Conservation (phyloP, 2,888 invertebrate genomes). For the Lepidocyrtinus sp. region DNA sequence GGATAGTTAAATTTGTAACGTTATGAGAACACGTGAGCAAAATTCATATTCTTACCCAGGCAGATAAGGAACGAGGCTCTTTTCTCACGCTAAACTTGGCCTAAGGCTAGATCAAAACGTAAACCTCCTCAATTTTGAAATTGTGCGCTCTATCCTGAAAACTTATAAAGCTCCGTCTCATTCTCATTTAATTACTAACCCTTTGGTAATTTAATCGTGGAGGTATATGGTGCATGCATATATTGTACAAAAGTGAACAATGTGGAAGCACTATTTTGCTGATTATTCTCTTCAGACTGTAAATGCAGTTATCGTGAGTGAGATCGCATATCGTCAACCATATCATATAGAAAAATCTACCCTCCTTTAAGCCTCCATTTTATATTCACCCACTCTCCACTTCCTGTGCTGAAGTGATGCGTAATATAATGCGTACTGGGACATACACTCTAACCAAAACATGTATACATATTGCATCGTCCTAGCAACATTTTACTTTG, state of each 20-base stretch:
- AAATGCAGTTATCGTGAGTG: not conserved
- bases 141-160: too few relatives aligned
- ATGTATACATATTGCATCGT: too few relatives aligned
- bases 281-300: not conserved
- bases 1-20: too few relatives aligned
- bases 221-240: too few relatives aligned
- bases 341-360: not conserved
- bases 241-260: too few relatives aligned
- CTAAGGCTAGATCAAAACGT: too few relatives aligned
- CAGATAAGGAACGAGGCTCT: not conserved
- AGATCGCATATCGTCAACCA: not conserved
- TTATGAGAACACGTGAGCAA: not conserved
- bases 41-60: not conserved
- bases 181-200: conserved; percentile 12
- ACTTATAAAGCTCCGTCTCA: too few relatives aligned
- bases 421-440: conserved; percentile 7
- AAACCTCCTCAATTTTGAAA: too few relatives aligned
- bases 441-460: too few relatives aligned
- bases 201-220: too few relatives aligned
- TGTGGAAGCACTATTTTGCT: not conserved
- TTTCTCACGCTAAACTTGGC: not conserved
- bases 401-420: conserved; percentile 8
- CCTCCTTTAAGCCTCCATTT: not conserved
- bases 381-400: not conserved
- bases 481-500: too few relatives aligned